These are phyloP conservation scores for Chelon auratus DNA, from an alignment of 2,797 vertebrate species.

Conservation along the genomic window DNA sequence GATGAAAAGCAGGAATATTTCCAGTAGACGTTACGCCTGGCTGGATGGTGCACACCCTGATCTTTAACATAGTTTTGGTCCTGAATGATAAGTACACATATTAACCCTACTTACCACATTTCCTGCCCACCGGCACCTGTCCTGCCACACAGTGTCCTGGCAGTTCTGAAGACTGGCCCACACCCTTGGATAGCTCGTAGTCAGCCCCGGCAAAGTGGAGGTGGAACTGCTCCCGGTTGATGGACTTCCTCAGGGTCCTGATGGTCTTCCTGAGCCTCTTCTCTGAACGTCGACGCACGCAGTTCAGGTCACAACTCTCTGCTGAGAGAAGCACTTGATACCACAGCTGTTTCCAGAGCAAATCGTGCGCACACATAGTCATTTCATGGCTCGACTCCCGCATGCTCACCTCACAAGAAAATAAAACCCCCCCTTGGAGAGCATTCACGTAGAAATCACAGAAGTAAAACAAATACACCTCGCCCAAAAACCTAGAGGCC, in stretches of 20 bases:
- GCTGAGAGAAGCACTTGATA: slow-evolving; percentile 78
- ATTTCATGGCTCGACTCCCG: slow-evolving; percentile 36
- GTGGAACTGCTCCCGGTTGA: slow-evolving; percentile 93
- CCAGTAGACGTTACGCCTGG: background rate
- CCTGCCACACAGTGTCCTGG: slow-evolving; percentile 87
- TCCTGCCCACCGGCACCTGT: slow-evolving; percentile 87
- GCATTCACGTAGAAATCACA: slow-evolving; percentile 9
- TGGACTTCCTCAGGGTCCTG: slow-evolving; percentile 93
- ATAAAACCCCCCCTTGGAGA: slow-evolving; percentile 8
- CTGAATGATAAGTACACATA: background rate
- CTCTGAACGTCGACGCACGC: slow-evolving; percentile 90
- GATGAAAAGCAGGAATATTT: slow-evolving; percentile 25
- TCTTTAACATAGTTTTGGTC: slow-evolving; percentile 1
- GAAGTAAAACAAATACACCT: slow-evolving; percentile 32
- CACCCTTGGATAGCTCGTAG: slow-evolving; percentile 87
- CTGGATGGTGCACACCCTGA: slow-evolving; percentile 11
- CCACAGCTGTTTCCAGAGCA: slow-evolving; percentile 65
- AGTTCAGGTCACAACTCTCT: slow-evolving; percentile 94
- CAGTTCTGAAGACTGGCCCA: slow-evolving; percentile 75
- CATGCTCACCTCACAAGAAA: slow-evolving; percentile 45
- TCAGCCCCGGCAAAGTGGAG: slow-evolving; percentile 89
- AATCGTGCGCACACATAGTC: slow-evolving; percentile 5
- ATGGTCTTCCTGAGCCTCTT: slow-evolving; percentile 95
- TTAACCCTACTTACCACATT: slow-evolving; percentile 89
- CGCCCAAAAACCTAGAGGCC: slow-evolving; percentile 38